These are phyloP conservation scores for Orycteropus afer DNA, from an alignment of 2,113 vertebrate genomes.

Conservation along the genomic window DNA sequence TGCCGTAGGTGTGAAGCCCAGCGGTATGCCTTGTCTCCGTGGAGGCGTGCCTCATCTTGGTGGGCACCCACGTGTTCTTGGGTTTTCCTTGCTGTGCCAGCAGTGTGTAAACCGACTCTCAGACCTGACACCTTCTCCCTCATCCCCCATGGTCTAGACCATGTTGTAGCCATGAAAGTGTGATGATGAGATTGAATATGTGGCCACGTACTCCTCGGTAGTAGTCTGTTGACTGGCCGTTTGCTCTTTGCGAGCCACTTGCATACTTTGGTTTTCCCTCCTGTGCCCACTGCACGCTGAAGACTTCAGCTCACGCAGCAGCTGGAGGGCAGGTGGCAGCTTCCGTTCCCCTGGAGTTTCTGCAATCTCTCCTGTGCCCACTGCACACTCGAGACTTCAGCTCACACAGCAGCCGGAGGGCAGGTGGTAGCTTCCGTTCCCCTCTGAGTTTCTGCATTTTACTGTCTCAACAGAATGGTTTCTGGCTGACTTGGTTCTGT, in stretches of 20 bases:
- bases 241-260: neutral
- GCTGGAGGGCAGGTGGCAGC: too few species aligned
- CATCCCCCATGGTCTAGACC: neutral
- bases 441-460: too few species aligned
- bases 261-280: neutral
- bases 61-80: too few species aligned
- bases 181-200: fast-evolving
- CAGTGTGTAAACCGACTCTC: neutral
- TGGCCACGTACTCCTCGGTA: too few species aligned
- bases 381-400: too few species aligned
- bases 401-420: too few species aligned
- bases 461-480: neutral
- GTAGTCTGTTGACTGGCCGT: too few species aligned
- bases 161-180: fast-evolving
- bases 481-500: neutral
- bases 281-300: neutral
- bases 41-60: too few species aligned
- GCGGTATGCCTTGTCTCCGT: neutral
- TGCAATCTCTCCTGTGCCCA: too few species aligned
- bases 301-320: neutral
- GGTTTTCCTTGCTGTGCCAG: neutral
- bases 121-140: neutral
- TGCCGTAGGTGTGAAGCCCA: neutral
- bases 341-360: too few species aligned
- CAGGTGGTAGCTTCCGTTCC: too few species aligned